Evolutionary conservation across 2,888 invertebrate species (phyloP).

Genomic region (Drosophila colorata): DNA sequence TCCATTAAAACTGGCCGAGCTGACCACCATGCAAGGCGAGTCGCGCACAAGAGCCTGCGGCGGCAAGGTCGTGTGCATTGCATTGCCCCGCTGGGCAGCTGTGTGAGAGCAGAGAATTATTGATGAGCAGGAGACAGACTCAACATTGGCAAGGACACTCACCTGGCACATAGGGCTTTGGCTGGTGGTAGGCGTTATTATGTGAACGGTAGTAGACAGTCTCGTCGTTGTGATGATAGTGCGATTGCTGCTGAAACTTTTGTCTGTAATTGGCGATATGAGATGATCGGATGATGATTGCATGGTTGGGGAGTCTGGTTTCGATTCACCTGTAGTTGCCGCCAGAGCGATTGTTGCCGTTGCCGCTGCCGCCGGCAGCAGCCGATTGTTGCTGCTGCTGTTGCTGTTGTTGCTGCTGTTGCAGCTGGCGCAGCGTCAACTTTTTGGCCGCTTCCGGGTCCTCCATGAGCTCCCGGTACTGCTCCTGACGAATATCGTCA

Average conservation of each 20-base stretch:
- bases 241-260: constrained; percentile 83
- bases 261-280: constrained; percentile 58
- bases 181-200: constrained; percentile 82
- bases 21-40: constrained; percentile 82
- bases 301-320: neutral
- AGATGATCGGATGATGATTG: neutral
- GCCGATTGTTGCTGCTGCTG: constrained; percentile 58
- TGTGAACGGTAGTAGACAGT: constrained; percentile 84
- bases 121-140: neutral
- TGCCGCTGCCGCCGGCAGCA: constrained; percentile 57
- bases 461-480: constrained; percentile 90
- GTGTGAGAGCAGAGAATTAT: constrained; percentile 5
- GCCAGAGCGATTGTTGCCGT: constrained; percentile 69
- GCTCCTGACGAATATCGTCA: constrained; percentile 93
- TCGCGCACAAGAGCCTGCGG: constrained; percentile 82
- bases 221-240: constrained; percentile 84
- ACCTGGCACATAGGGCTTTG: constrained; percentile 84
- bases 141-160: constrained; percentile 28
- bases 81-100: constrained; percentile 82
- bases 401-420: constrained; percentile 81
- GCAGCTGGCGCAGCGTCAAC: constrained; percentile 81
- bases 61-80: constrained; percentile 81
- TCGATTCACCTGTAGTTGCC: constrained; percentile 68
- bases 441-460: constrained; percentile 84
- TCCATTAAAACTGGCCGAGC: constrained; percentile 80